Conservation (phyloP, 2,888 invertebrate genomes). For the Oasisia sp. region DNA sequence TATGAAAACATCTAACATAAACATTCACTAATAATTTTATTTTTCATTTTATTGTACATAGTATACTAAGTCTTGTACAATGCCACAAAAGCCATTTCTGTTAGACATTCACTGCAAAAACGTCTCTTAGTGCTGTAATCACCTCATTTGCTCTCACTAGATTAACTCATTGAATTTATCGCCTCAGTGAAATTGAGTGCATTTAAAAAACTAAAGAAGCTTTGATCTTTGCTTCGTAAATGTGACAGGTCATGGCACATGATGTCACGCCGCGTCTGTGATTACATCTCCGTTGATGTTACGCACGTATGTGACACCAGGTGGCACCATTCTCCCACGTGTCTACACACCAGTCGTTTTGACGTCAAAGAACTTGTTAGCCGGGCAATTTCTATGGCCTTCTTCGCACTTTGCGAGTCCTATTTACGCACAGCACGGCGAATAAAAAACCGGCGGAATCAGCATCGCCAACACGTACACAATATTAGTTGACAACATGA, state of each 20-base stretch:
- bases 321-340: not conserved
- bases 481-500: conserved; percentile 1
- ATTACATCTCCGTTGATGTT: not conserved
- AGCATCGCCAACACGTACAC: not conserved
- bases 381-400: not conserved
- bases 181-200: not conserved
- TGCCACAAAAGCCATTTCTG: too few relatives aligned
- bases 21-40: too few relatives aligned
- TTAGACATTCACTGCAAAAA: too few relatives aligned
- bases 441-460: not conserved
- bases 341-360: not conserved
- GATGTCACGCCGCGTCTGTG: not conserved
- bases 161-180: not conserved
- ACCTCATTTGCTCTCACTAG: not conserved
- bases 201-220: not conserved
- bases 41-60: too few relatives aligned
- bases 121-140: not conserved
- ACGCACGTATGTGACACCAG: not conserved
- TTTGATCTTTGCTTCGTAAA: not conserved
- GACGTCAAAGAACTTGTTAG: not conserved
- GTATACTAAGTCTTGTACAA: too few relatives aligned
- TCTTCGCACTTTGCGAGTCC: too few relatives aligned
- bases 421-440: not conserved
- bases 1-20: too few relatives aligned
- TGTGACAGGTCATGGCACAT: not conserved